Percentiles rank a stretch among this genome's conserved stretches.
Evolutionary conservation across 2,888 invertebrate genomes (phyloP).

Genomic region (Augiades crinisus): DNA sequence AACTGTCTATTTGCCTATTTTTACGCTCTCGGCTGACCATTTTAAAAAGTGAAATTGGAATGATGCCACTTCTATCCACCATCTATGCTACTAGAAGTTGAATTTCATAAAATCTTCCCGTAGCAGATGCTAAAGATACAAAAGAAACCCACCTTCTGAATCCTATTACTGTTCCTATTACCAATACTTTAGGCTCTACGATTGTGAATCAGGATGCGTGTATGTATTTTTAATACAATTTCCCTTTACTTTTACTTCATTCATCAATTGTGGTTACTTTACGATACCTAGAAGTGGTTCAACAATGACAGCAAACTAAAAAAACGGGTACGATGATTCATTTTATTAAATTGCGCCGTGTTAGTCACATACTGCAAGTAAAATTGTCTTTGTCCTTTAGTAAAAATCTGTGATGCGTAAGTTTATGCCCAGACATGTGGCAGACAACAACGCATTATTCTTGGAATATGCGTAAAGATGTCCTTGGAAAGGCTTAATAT

Average conservation of each 20-base stretch:
- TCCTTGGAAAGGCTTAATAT: slow-evolving; percentile 37
- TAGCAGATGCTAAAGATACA: too few relatives aligned
- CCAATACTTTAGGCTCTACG: too few relatives aligned
- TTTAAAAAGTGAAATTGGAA: too few relatives aligned
- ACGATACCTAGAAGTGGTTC: background rate
- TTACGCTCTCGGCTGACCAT: too few relatives aligned
- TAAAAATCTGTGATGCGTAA: slow-evolving; percentile 44
- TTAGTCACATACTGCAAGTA: slow-evolving; percentile 58
- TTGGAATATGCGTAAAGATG: slow-evolving; percentile 35
- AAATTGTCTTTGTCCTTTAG: slow-evolving; percentile 62
- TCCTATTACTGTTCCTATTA: too few relatives aligned
- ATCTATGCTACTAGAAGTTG: too few relatives aligned
- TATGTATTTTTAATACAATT: background rate
- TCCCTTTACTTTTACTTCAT: background rate
- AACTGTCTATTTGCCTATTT: too few relatives aligned
- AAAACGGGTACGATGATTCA: slow-evolving; percentile 36
- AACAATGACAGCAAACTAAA: background rate
- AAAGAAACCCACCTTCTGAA: too few relatives aligned
- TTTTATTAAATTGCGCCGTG: slow-evolving; percentile 42
- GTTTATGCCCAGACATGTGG: slow-evolving; percentile 57
- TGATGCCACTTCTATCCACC: too few relatives aligned
- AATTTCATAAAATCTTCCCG: too few relatives aligned
- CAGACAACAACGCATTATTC: slow-evolving; percentile 46
- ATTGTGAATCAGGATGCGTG: too few relatives aligned
- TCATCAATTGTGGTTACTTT: background rate